phyloP scores from a whole-genome alignment of 2,113 vertebrate species.

The Pungitius pungitius region DNA sequence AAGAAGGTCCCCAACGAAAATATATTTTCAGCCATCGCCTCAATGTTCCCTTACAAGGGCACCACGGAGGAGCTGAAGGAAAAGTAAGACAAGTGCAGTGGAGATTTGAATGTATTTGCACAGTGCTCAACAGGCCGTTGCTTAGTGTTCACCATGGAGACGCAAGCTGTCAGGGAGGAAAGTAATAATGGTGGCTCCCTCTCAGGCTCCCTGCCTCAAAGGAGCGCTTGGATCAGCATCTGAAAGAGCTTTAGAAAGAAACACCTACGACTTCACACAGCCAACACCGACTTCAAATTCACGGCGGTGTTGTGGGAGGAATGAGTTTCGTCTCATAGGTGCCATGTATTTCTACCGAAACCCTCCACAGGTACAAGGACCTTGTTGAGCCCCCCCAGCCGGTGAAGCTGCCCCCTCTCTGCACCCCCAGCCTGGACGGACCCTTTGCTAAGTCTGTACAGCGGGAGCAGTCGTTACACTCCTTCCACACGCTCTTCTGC shows the following conservation, averaged over 20 bases:
- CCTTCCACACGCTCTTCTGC: conserved; percentile 98
- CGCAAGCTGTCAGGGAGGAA: conserved; percentile 50
- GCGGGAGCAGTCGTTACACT: conserved; percentile 95
- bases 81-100: conserved; percentile 84
- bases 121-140: conserved; percentile 58
- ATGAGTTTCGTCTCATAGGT: not conserved
- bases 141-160: conserved; percentile 75
- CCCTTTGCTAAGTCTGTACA: conserved; percentile 95
- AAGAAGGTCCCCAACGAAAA: conserved; percentile 93
- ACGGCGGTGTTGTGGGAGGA: not conserved
- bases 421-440: conserved; percentile 97
- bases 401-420: conserved; percentile 91
- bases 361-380: conserved; percentile 88
- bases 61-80: conserved; percentile 95
- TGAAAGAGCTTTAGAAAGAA: conserved; percentile 56
- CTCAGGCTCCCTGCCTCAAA: conserved; percentile 54
- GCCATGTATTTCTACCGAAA: not conserved
- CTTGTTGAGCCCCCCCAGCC: conserved; percentile 89
- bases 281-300: not conserved
- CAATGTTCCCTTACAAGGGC: conserved; percentile 97
- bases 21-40: conserved; percentile 97
- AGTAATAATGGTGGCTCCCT: conserved; percentile 66
- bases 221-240: conserved; percentile 51
- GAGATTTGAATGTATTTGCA: conserved; percentile 31
- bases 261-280: conserved; percentile 1